Percentiles rank a stretch among this genome's conserved stretches.
Conservation (phyloP, 2,888 invertebrate species). For the Laothoe populi region DNA sequence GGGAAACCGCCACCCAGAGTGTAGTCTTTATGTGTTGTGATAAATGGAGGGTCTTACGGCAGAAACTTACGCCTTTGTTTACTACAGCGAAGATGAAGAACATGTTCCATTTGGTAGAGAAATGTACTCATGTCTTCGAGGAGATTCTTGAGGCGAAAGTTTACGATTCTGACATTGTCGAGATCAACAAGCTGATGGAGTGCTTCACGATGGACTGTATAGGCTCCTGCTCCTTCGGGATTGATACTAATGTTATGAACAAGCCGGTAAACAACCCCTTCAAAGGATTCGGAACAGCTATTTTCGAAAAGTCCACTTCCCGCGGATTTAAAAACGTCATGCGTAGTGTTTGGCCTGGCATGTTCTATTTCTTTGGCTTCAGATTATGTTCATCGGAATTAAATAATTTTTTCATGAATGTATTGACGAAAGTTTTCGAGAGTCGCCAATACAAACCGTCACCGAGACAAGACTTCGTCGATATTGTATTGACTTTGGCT, state of each 20-base stretch:
- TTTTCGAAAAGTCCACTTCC: slow-evolving; percentile 45
- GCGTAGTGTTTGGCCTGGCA: slow-evolving; percentile 53
- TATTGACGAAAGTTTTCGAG: slow-evolving; percentile 51
- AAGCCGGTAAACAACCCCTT: slow-evolving; percentile 46
- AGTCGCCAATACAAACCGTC: slow-evolving; percentile 47
- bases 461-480: slow-evolving; percentile 58
- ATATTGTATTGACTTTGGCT: slow-evolving; percentile 53
- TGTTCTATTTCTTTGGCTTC: slow-evolving; percentile 56
- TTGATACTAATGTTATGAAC: slow-evolving; percentile 40
- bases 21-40: slow-evolving; percentile 59
- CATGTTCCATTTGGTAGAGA: slow-evolving; percentile 61
- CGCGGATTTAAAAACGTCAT: slow-evolving; percentile 44
- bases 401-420: slow-evolving; percentile 46
- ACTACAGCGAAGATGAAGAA: slow-evolving; percentile 62
- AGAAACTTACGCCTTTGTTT: slow-evolving; percentile 61
- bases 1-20: slow-evolving; percentile 50
- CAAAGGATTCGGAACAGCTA: slow-evolving; percentile 41
- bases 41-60: slow-evolving; percentile 59
- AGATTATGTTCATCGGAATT: slow-evolving; percentile 46
- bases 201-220: slow-evolving; percentile 63
- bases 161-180: slow-evolving; percentile 34
- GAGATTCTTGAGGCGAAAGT: slow-evolving; percentile 43
- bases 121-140: slow-evolving; percentile 47
- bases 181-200: slow-evolving; percentile 41
- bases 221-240: slow-evolving; percentile 45